Base-by-base conservation (phyloP, 2,113 vertebrate genomes). In the Cottus gobio region DNA sequence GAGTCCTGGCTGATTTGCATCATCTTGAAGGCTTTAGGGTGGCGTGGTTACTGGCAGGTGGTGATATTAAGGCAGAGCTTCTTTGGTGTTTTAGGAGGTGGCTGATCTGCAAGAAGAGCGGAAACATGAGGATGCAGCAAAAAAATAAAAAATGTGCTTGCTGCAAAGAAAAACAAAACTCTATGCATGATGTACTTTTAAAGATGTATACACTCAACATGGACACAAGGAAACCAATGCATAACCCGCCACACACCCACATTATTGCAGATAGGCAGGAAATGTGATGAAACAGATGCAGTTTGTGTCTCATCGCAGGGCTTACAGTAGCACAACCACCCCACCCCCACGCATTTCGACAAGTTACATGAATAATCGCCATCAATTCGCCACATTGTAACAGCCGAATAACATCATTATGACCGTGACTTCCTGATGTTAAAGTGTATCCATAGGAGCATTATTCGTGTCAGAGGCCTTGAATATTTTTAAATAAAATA, bases 1-100 rank as follows among this genome's bases (percentile, higher is more conserved):
- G 87, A 67, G 82, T 95, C 95, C 52, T 74, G 87, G 90, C 50
- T 92, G 74, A 95, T 87, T 65, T 96, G 95, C 95, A 96, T 96
- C 95, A 94, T 95, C 37, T 52, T 89, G 83, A 84, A 79, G 82
- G 80, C 79, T 91, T 72, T 36, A 11, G 16, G 42, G 72, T 15
- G 58, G 80, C 52, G 79, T 79, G 22, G 65, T 78, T 77, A 28
- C 46, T n/a, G 20, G 85, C 42, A 46, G 85, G 74, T 83, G 64
- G 79, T 24, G 52, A 18, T 77, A 10, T 79, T 84, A 37, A 89
- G 83, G 85, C 64, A 36, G 70, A 78, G 67, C 22, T 65, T 80
- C 24, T 58, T 42, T 12, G 48, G 7, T 12, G 80, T 24, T 28
- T 68, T 5, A 24, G 3, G 18, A 60, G 52, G 63, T 60, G 67